Evolutionary conservation across 1,140 invertebrate species (phyloP).

Genomic region (Drosophila mauritiana): DNA sequence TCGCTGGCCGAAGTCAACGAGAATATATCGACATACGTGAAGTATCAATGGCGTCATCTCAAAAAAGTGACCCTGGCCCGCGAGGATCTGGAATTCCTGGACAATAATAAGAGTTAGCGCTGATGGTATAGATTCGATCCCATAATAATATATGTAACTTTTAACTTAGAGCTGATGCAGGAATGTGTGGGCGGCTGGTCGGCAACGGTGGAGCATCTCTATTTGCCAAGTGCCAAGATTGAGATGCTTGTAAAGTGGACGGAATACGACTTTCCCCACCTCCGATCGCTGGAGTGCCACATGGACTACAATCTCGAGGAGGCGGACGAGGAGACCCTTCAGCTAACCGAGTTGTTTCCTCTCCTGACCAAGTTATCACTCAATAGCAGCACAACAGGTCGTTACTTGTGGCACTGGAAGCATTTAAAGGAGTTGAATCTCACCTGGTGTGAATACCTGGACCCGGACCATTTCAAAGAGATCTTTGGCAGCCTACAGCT

Average conservation of each 20-base stretch:
- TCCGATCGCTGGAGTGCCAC: slow-evolving; percentile 22
- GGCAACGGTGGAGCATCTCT: slow-evolving; percentile 26
- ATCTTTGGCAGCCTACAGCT: slow-evolving; percentile 46
- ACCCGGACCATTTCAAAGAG: slow-evolving; percentile 31
- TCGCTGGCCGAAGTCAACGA: slow-evolving; percentile 9
- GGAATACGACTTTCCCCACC: slow-evolving; percentile 29
- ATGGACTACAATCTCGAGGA: slow-evolving; percentile 16
- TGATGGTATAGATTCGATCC: not conserved
- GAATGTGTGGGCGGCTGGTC: slow-evolving; percentile 31
- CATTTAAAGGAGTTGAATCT: slow-evolving; percentile 52
- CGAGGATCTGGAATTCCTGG: slow-evolving; percentile 8
- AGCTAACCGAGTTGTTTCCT: slow-evolving; percentile 52
- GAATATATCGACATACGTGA: slow-evolving; percentile 5
- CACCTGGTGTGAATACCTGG: slow-evolving; percentile 51
- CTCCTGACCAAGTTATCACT: slow-evolving; percentile 30
- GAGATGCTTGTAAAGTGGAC: slow-evolving; percentile 19
- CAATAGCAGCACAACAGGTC: slow-evolving; percentile 38
- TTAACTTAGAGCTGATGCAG: slow-evolving; percentile 7
- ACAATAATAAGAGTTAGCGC: slow-evolving; percentile 1
- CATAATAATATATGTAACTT: not conserved
- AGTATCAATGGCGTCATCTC: slow-evolving; percentile 31
- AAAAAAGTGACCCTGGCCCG: not conserved
- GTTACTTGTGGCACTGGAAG: slow-evolving; percentile 37
- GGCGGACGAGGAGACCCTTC: slow-evolving; percentile 33
- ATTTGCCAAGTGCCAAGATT: not conserved